phyloP scores from a whole-genome alignment of 2,113 vertebrate genomes.

The Colius striatus region DNA sequence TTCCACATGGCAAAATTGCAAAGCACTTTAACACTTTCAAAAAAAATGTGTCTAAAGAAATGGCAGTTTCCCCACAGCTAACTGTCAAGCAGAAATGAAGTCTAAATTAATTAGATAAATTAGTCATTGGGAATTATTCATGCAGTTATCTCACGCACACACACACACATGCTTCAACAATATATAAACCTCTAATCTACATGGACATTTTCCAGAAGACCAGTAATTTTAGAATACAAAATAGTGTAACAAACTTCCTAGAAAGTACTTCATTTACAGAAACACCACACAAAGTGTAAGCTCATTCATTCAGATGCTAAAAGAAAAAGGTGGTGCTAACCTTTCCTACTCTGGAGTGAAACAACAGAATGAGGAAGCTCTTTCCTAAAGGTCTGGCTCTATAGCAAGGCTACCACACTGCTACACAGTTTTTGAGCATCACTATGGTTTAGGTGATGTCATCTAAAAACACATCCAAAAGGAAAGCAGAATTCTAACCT shows the following conservation, averaged over 20 bases:
- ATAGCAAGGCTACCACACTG: neutral
- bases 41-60: neutral
- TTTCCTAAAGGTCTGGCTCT: neutral
- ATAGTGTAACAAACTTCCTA: neutral
- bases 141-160: neutral
- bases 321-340: neutral
- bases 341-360: neutral
- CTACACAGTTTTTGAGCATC: neutral
- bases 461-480: neutral
- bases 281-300: neutral
- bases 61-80: neutral
- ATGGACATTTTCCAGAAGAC: neutral
- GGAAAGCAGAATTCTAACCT: neutral
- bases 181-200: neutral
- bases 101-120: slow-evolving; percentile 12
- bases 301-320: neutral
- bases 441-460: neutral
- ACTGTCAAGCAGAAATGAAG: neutral
- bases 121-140: neutral
- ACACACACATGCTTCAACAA: neutral
- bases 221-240: neutral
- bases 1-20: neutral
- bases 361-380: neutral
- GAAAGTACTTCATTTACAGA: neutral
- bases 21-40: neutral